Evolutionary conservation across 2,113 vertebrate genomes (phyloP).

Genomic region (Spea bombifrons): DNA sequence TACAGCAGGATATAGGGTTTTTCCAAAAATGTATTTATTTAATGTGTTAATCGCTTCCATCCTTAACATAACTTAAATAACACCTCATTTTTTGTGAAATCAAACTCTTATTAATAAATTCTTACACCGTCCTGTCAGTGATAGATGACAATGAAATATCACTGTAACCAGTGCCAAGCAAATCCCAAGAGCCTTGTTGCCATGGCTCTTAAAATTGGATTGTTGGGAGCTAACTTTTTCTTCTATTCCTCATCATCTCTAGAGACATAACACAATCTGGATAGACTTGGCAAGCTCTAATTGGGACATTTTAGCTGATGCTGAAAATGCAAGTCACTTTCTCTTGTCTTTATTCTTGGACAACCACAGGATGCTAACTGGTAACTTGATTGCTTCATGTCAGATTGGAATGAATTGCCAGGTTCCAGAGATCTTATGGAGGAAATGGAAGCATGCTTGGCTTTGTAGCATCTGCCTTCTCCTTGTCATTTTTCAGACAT

Average conservation of each 20-base stretch:
- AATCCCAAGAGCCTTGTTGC: too few relatives aligned
- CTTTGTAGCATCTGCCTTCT: conserved; percentile 7
- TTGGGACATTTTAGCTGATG: not conserved
- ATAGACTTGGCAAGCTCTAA: too few relatives aligned
- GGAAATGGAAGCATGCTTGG: conserved; percentile 13
- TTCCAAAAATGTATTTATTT: too few relatives aligned
- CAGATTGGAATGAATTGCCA: not conserved
- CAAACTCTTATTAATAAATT: too few relatives aligned
- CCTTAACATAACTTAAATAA: too few relatives aligned
- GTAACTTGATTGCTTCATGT: not conserved
- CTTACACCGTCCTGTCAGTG: not conserved
- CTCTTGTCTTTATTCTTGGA: not conserved
- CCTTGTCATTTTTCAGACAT: conserved; percentile 23
- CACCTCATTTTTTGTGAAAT: too few relatives aligned
- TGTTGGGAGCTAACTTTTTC: too few relatives aligned
- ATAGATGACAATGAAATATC: not conserved
- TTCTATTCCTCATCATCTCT: too few relatives aligned
- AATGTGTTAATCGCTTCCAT: too few relatives aligned
- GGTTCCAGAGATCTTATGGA: not conserved
- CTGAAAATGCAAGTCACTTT: not conserved
- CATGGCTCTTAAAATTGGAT: too few relatives aligned
- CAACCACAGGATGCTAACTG: not conserved
- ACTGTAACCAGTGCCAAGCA: not conserved
- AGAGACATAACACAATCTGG: too few relatives aligned
- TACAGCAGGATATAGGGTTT: too few relatives aligned